Conservation (phyloP, 2,888 invertebrate species). For the Stenchaetothrips biformis region DNA sequence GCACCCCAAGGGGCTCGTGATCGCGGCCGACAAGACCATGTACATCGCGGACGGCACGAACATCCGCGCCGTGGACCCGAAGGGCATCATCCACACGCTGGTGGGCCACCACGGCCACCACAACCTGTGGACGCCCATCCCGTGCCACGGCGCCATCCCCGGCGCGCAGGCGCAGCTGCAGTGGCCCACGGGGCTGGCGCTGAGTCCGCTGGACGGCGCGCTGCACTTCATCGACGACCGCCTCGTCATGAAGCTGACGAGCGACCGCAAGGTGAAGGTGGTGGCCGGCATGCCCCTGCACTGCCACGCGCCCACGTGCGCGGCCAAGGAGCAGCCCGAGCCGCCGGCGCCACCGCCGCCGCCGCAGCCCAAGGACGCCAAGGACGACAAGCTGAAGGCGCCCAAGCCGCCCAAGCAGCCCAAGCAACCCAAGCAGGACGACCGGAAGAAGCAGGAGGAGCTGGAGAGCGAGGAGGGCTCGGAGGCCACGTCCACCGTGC, state of each 20-base stretch:
- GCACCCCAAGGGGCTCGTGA: slow-evolving; percentile 95
- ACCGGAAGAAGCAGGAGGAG: slow-evolving; percentile 19
- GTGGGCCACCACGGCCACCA: slow-evolving; percentile 95
- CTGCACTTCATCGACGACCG: slow-evolving; percentile 94
- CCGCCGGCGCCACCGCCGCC: slow-evolving; percentile 29
- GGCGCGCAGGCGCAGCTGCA: slow-evolving; percentile 77
- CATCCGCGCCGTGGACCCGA: slow-evolving; percentile 86
- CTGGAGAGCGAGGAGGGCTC: slow-evolving; percentile 40
- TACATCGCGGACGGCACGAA: slow-evolving; percentile 97
- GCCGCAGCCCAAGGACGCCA: slow-evolving; percentile 32
- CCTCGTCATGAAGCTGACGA: slow-evolving; percentile 83
- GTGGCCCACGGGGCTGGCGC: slow-evolving; percentile 95
- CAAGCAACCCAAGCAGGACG: not conserved
- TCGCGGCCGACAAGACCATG: slow-evolving; percentile 91
- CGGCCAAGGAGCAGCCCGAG: slow-evolving; percentile 27
- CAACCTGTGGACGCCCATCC: slow-evolving; percentile 90
- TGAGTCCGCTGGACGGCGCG: slow-evolving; percentile 90
- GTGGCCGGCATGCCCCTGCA: slow-evolving; percentile 93
- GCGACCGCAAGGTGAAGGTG: slow-evolving; percentile 85
- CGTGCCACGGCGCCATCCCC: slow-evolving; percentile 80
- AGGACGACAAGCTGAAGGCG: slow-evolving; percentile 47
- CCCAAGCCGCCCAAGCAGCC: slow-evolving; percentile 43
- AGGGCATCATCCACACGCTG: slow-evolving; percentile 86
- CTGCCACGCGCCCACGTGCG: slow-evolving; percentile 60
- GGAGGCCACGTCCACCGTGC: slow-evolving; percentile 53